Conservation (phyloP, 2,888 invertebrate species). For the Protophormia terraenovae region DNA sequence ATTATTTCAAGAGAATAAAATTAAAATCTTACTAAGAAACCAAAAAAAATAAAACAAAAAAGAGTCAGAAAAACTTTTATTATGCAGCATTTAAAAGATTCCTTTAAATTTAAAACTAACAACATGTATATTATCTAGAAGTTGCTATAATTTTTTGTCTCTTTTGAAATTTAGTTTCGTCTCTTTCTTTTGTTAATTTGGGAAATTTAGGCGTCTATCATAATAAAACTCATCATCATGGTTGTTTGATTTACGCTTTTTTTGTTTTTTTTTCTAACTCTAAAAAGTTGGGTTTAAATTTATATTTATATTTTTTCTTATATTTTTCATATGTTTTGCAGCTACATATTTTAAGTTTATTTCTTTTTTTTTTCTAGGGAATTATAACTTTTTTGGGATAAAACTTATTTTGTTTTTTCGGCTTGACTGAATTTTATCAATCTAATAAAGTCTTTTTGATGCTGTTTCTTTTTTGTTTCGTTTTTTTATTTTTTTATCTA, state of each 20-base stretch:
- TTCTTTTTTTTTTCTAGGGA: background rate
- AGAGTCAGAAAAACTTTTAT: slow-evolving; percentile 12
- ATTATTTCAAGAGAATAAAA: slow-evolving; percentile 69
- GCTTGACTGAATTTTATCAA: slow-evolving; percentile 36
- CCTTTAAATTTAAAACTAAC: slow-evolving; percentile 1
- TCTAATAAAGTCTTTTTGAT: slow-evolving; percentile 22
- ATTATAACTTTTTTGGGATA: slow-evolving; percentile 25
- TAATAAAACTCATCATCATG: background rate
- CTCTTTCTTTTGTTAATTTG: background rate
- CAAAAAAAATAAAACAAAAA: background rate
- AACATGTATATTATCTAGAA: background rate
- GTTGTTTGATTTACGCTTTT: background rate
- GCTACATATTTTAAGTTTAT: background rate
- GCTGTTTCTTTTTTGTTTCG: background rate
- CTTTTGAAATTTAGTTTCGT: too few species aligned
- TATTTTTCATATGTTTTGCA: background rate
- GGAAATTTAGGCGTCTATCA: background rate
- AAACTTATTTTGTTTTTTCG: slow-evolving; percentile 35
- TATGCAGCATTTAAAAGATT: slow-evolving; percentile 5
- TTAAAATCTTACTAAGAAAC: background rate
- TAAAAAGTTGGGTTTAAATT: background rate
- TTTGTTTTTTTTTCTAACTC: background rate
- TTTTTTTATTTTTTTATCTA: background rate
- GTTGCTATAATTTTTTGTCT: background rate
- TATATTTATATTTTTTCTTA: background rate